phyloP scores from a whole-genome alignment of 2,888 invertebrate species.

The Acanthosepion pharaonis region DNA sequence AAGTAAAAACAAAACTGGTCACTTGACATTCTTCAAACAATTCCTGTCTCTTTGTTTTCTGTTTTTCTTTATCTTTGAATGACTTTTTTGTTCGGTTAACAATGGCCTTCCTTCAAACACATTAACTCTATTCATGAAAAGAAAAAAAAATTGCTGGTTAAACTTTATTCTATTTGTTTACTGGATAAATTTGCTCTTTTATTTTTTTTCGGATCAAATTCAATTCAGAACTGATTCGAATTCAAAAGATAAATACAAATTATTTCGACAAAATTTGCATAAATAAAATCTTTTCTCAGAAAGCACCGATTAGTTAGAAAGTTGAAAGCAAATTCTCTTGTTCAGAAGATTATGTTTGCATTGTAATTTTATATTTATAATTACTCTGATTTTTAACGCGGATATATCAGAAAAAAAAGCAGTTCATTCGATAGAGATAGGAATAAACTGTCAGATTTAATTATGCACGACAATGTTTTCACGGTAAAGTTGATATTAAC shows the following conservation, averaged over 20 bases:
- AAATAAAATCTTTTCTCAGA: too few species aligned
- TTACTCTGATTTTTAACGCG: too few species aligned
- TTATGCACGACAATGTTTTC: too few species aligned
- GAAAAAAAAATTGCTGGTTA: background rate
- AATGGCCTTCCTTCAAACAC: slow-evolving; percentile 5
- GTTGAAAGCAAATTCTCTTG: too few species aligned
- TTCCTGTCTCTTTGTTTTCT: background rate
- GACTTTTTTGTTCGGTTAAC: background rate
- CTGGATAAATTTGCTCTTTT: background rate
- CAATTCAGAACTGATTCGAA: background rate
- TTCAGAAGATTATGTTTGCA: too few species aligned
- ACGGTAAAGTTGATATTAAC: too few species aligned
- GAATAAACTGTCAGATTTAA: too few species aligned
- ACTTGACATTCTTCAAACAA: background rate
- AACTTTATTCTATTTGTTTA: background rate
- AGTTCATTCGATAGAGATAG: too few species aligned
- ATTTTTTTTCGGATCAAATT: background rate
- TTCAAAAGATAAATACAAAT: background rate
- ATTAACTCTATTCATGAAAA: background rate
- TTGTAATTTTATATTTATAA: too few species aligned
- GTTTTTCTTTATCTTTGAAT: background rate
- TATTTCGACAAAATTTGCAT: too few species aligned
- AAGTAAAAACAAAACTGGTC: background rate
- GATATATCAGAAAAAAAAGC: too few species aligned
- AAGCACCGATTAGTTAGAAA: too few species aligned